Base-by-base conservation (phyloP, 2,888 invertebrate species). In the Leptarthrus brevirostris region DNA sequence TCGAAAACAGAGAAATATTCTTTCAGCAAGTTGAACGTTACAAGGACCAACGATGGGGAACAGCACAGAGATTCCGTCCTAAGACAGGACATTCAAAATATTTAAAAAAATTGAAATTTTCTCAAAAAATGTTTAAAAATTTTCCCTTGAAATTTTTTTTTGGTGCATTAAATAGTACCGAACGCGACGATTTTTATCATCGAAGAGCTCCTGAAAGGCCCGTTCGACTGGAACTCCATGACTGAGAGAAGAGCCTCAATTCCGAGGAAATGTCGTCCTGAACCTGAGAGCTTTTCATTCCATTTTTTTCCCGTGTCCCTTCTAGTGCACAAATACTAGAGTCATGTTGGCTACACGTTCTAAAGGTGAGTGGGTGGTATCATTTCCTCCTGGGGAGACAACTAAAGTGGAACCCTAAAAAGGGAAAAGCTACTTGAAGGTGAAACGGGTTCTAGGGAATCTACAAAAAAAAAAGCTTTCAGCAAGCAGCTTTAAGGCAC, bases 141-240 rank as follows among this genome's bases (percentile, higher is more conserved):
- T n/a, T n/a, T n/a, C n/a, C n/a, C n/a, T n/a, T n/a, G n/a, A n/a
- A n/a, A n/a, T n/a, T n/a, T 40, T 20, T 69, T 47, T 22, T 69
- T 10, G 47, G 30, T 52, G 52, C 49, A 70, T 52, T 34, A 53
- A 53, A 20, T 61, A 30, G 49, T 49, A 75, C 70, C 74, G 74
- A 74, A 47, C 66, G 71, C 70, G 72, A 52, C 64, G 71, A 64
- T 49, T 56, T 24, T n/a, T 10, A 47, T 47, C 18, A 66, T 34
- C 40, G 40, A 72, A 72, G 70, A 76, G 75, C 75, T 77, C 75
- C 83, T 81, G 81, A 81, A 81, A 81, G 80, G 80, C 82, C 83
- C 82, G 82, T 82, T 82, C 83, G 82, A 82, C 83, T 83, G 83
- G 83, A 83, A 83, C 83, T 83, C 82, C 83, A 83, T 83, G 82